A percentile compares a stretch with the other conserved stretches of the same genome.
Conservation (phyloP, 1,140 invertebrate genomes). For the Temnothorax curvispinosus region DNA sequence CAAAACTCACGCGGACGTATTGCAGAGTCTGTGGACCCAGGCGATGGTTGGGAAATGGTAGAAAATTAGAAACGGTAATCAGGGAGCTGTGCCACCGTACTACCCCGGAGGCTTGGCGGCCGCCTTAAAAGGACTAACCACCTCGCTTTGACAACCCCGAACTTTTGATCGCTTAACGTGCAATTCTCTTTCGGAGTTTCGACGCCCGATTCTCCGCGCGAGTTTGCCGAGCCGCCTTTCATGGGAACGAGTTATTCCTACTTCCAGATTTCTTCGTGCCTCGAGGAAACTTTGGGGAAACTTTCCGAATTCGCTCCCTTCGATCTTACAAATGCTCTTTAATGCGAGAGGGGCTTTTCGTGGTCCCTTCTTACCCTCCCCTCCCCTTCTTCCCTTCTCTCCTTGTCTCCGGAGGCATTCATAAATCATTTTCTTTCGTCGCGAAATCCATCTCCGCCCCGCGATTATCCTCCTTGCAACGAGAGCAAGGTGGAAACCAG, state of each 20-base stretch:
- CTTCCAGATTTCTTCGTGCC: constrained; percentile 46
- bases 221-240: constrained; percentile 19
- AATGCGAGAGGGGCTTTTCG: constrained; percentile 39
- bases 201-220: constrained; percentile 6
- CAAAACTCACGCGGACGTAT: constrained; percentile 5
- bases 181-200: constrained; percentile 40
- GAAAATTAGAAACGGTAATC: constrained; percentile 60
- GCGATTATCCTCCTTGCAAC: constrained; percentile 60
- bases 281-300: constrained; percentile 21
- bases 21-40: background rate
- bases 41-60: background rate
- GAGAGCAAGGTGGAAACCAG: constrained; percentile 44
- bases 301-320: constrained; percentile 44
- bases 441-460: constrained; percentile 44
- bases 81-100: constrained; percentile 17
- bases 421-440: constrained; percentile 68
- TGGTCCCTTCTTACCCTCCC: no score
- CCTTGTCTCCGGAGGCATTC: constrained; percentile 17
- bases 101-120: background rate
- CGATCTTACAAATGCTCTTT: constrained; percentile 52
- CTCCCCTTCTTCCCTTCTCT: background rate
- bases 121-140: constrained; percentile 39
- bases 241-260: constrained; percentile 33
- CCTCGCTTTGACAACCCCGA: constrained; percentile 46
- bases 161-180: constrained; percentile 60